A percentile compares a stretch with the other conserved stretches of the same genome.
Evolutionary conservation across 2,888 invertebrate species (phyloP).

Genomic region (Odontocolon sp.): DNA sequence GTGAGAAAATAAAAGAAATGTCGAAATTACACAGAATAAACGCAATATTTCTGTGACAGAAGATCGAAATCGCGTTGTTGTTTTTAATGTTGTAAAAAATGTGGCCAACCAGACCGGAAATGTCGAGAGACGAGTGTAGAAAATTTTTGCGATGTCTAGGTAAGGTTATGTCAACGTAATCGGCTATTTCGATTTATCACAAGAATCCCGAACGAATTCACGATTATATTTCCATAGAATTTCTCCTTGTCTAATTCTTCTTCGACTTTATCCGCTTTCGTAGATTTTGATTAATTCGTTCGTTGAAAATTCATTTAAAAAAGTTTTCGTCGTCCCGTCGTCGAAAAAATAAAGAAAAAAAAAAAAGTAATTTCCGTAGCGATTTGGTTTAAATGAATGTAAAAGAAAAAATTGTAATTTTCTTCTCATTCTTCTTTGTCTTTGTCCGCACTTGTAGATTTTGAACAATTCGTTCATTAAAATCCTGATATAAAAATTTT

Average conservation of each 20-base stretch:
- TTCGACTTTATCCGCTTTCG: too few species aligned
- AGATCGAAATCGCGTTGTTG: background rate
- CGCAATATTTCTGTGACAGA: conserved; percentile 32
- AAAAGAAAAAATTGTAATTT: too few species aligned
- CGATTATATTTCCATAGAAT: background rate
- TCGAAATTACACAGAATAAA: conserved; percentile 44
- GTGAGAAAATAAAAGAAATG: conserved; percentile 47
- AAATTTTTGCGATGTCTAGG: conserved; percentile 93
- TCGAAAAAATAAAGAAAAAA: too few species aligned
- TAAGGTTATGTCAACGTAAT: conserved; percentile 80
- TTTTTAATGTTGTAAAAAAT: conserved; percentile 73
- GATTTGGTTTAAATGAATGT: too few species aligned
- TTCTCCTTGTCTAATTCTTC: too few species aligned
- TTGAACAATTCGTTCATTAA: conserved; percentile 44
- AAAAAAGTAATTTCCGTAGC: too few species aligned
- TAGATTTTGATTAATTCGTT: too few species aligned
- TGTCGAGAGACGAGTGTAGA: conserved; percentile 94
- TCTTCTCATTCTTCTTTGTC: too few species aligned
- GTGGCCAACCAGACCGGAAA: conserved; percentile 90
- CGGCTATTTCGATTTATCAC: background rate
- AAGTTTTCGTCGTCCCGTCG: too few species aligned
- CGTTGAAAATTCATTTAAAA: too few species aligned
- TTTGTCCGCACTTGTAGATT: conserved; percentile 42
- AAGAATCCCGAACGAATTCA: background rate
- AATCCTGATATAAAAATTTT: too few species aligned